Base-by-base conservation (phyloP, 2,797 vertebrate genomes). In the Alcedo atthis region DNA sequence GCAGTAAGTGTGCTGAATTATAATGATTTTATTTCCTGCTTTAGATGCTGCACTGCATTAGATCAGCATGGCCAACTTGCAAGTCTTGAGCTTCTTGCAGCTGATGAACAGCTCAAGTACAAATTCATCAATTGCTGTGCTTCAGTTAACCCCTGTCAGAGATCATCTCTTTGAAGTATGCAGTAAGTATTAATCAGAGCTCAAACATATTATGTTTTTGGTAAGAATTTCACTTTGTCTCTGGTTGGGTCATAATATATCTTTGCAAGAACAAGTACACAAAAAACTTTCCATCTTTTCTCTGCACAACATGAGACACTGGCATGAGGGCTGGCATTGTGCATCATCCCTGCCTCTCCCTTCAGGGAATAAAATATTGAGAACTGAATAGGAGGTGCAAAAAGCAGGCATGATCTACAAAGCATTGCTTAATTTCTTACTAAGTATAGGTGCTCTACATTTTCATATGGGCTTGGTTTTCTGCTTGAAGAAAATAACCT, bases 391-490 rank as follows among this genome's bases (percentile, higher is more conserved):
- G 32, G 9, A 77, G n/a, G 10, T 53, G 17, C 8, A 51, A 77
- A 75, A 17, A 76, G 10, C 35, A 78, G 12, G 16, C 14, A 7
- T 28, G 46, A 68, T 75, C 22, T 71, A 28, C 58, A 75, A 63
- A 55, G 3, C 15, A 6, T 37, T 69, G 1, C 13, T 42, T 75
- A 25, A 42, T 43, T 46, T 73, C 0, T 0, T 85, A 67, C 1
- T 7, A 48, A 74, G 46, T 58, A 16, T 4, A 69, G 2, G 11
- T 73, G 19, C 10, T 79, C 40, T 42, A n/a, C 9, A 15, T 76
- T 92, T 93, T 62, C 32, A 5, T n/a, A 8, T 7, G 14, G 12
- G 3, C 3, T 30, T 6, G 5, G 4, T 37, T 84, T 92, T 73
- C 14, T 82, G 10, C 7, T 48, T 37, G 40, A 63, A 92, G 67